A percentile compares a stretch with the other conserved stretches of the same genome.
These are phyloP conservation scores for Euplagia quadripunctaria DNA, from an alignment of 2,888 invertebrate genomes.

Conservation along the genomic window DNA sequence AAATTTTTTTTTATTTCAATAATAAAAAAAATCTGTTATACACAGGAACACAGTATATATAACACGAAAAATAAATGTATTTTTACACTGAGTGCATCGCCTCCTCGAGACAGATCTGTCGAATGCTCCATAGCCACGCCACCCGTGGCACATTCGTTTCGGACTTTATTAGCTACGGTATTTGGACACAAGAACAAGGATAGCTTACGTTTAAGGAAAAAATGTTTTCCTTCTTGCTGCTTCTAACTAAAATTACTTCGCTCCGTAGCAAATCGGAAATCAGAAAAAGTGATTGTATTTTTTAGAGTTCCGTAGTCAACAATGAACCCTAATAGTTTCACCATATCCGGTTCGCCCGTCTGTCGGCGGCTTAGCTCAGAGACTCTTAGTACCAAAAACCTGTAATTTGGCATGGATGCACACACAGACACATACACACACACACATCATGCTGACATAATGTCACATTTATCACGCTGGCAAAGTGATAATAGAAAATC, in stretches of 20 bases:
- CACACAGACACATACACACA: not conserved
- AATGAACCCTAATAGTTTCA: not conserved
- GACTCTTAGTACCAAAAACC: not conserved
- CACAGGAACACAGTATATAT: too few species aligned
- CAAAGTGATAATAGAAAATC: not conserved
- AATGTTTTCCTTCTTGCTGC: constrained; percentile 7
- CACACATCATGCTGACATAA: not conserved
- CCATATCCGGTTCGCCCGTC: not conserved
- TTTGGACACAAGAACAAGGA: not conserved
- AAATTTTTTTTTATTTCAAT: too few species aligned
- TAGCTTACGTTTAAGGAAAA: constrained; percentile 4
- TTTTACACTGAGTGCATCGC: not conserved
- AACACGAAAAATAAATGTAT: too few species aligned
- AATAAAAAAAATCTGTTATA: too few species aligned
- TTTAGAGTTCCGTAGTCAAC: not conserved
- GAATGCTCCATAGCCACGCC: not conserved
- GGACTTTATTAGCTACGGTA: constrained; percentile 4
- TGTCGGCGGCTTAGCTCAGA: not conserved
- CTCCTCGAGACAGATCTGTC: not conserved
- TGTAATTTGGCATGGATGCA: not conserved
- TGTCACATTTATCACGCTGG: too few species aligned
- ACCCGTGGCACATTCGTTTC: not conserved
- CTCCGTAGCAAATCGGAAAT: constrained; percentile 18
- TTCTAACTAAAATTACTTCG: constrained; percentile 14
- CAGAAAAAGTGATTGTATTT: constrained; percentile 18